Percentiles rank a stretch among this genome's conserved stretches.
These are phyloP conservation scores for Proisotoma minuta DNA, from an alignment of 2,888 invertebrate genomes.

Conservation along the genomic window DNA sequence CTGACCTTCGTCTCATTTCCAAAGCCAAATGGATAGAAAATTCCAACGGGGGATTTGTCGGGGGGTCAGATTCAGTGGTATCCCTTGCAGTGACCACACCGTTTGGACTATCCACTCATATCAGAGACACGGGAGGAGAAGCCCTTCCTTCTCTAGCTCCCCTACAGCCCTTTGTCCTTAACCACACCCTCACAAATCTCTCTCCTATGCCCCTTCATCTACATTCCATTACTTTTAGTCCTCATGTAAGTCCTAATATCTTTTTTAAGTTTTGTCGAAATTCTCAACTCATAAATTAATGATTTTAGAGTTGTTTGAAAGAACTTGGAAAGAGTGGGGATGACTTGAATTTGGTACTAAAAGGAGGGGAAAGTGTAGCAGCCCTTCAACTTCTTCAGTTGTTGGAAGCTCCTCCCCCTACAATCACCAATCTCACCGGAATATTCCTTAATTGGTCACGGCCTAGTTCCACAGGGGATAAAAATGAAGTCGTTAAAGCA, in stretches of 20 bases:
- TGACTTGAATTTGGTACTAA: not conserved
- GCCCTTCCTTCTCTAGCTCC: not conserved
- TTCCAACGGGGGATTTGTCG: not conserved
- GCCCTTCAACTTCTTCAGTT: not conserved
- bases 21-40: not conserved
- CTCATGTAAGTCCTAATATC: too few species aligned
- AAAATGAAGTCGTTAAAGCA: not conserved
- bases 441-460: not conserved
- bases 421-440: not conserved
- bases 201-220: too few species aligned
- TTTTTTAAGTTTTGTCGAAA: too few species aligned
- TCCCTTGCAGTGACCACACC: not conserved
- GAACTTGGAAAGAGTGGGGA: not conserved
- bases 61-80: not conserved
- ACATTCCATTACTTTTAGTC: too few species aligned
- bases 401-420: not conserved
- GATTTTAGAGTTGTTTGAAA: not conserved
- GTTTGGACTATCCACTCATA: not conserved
- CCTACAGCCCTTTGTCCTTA: not conserved
- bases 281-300: too few species aligned
- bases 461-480: constrained; percentile 8
- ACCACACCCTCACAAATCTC: not conserved
- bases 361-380: not conserved
- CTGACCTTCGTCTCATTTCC: not conserved
- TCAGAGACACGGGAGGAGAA: not conserved